Conservation (phyloP, 2,113 vertebrate genomes). For the Nyctibius bracteatus region DNA sequence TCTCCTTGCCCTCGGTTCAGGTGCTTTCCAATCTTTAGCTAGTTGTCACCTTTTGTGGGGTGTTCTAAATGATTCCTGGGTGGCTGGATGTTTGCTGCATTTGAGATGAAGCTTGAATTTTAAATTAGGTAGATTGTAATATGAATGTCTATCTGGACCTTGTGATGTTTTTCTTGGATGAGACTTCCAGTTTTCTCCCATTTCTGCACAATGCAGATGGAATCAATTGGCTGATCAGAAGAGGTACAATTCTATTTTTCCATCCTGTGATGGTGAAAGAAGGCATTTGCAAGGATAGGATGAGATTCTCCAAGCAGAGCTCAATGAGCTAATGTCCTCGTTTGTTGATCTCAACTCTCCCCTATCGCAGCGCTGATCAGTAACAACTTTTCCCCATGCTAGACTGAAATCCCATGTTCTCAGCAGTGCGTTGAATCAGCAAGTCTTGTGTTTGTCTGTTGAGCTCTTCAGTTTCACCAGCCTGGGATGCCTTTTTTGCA, state of each 20-base stretch:
- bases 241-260: not conserved
- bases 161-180: not conserved
- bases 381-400: not conserved
- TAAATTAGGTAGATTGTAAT: slow-evolving; percentile 1
- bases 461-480: not conserved
- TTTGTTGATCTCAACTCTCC: not conserved
- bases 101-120: slow-evolving; percentile 26
- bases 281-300: not conserved
- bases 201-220: not conserved
- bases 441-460: not conserved
- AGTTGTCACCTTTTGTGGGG: not conserved
- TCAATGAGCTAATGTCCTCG: not conserved
- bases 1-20: not conserved
- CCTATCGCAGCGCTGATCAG: not conserved
- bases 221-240: not conserved
- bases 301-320: not conserved
- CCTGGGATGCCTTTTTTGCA: not conserved
- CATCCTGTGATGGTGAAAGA: not conserved
- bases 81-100: not conserved
- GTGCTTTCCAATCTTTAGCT: not conserved
- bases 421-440: not conserved
- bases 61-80: not conserved
- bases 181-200: not conserved
- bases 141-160: not conserved
- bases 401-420: not conserved